A percentile compares a stretch with the other conserved stretches of the same genome.
phyloP scores from a whole-genome alignment of 2,797 vertebrate species.

The Pantherophis vulpinus region DNA sequence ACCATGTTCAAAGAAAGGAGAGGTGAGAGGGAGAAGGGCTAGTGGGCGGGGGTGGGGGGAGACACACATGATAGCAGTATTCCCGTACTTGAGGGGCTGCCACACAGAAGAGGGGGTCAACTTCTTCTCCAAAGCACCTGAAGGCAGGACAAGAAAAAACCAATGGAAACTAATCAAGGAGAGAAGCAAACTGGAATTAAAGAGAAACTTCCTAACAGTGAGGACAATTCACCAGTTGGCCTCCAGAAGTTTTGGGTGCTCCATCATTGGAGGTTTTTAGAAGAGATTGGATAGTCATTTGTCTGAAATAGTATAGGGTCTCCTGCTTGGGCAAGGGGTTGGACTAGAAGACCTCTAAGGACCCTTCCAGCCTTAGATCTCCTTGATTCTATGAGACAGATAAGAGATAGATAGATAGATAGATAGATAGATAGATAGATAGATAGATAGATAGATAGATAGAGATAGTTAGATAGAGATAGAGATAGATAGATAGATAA shows the following conservation, averaged over 20 bases:
- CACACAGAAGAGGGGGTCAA: background rate
- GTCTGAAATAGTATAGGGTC: background rate
- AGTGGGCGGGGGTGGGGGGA: too few species aligned
- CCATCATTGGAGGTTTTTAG: background rate
- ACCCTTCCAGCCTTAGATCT: background rate
- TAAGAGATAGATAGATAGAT: too few species aligned
- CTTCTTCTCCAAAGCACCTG: background rate
- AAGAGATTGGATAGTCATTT: rapidly evolving
- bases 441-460: too few species aligned
- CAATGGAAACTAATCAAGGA: background rate
- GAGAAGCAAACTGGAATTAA: background rate
- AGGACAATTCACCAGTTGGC: background rate
- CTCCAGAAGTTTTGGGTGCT: background rate
- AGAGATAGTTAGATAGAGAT: too few species aligned
- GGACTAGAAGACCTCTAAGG: background rate
- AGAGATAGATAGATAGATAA: too few species aligned
- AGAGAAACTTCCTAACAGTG: background rate
- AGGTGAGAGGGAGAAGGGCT: background rate
- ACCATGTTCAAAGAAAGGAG: constrained; percentile 16
- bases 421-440: too few species aligned
- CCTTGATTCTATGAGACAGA: too few species aligned
- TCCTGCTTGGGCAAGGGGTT: background rate
- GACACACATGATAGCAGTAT: background rate
- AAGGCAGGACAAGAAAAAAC: background rate
- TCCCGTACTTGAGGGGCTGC: background rate